phyloP scores from a whole-genome alignment of 2,113 vertebrate species.

The Oxyruncus cristatus region DNA sequence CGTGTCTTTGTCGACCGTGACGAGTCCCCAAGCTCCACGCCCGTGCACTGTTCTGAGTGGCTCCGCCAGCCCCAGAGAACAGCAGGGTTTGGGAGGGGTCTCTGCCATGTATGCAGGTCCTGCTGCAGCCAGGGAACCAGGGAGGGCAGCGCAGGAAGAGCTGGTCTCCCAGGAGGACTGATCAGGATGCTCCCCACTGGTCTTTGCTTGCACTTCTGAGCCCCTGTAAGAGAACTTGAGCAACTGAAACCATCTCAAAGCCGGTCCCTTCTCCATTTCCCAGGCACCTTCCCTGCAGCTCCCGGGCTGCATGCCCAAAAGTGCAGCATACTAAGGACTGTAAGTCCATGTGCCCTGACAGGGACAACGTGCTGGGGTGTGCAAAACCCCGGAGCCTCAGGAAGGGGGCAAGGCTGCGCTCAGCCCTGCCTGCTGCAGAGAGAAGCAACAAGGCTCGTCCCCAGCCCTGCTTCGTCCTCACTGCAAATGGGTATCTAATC shows the following conservation, averaged over 20 bases:
- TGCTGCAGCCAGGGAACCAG: neutral
- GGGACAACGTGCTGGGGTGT: fast-evolving
- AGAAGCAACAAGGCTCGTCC: neutral
- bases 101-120: neutral
- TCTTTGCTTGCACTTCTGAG: neutral
- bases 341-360: neutral
- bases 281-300: neutral
- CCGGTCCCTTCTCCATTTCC: neutral
- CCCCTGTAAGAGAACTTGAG: neutral
- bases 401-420: neutral
- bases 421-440: neutral
- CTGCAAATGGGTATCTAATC: neutral
- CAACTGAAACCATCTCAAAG: neutral
- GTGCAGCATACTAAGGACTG: neutral
- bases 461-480: neutral
- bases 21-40: neutral
- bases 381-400: neutral
- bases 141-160: neutral
- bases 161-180: neutral
- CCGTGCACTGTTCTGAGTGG: neutral
- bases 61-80: neutral
- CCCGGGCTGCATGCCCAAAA: neutral
- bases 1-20: neutral
- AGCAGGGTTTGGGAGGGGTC: neutral
- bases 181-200: neutral